Percentiles rank a stretch among this genome's conserved stretches.
Evolutionary conservation across 1,140 invertebrate genomes (phyloP).

Genomic region (Medauroidea extradentata): DNA sequence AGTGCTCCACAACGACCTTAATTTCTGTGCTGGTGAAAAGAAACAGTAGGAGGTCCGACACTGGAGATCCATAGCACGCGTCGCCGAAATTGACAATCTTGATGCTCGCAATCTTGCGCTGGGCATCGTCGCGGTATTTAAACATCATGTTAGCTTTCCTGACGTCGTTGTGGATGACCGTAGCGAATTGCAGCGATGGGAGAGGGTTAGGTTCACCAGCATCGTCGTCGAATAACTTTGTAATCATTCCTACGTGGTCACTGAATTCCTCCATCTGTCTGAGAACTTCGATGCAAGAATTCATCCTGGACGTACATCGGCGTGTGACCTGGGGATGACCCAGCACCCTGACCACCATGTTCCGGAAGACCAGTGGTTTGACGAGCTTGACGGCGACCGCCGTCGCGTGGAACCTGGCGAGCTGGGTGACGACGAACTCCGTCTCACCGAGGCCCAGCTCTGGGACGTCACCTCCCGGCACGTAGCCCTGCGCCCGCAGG

Average conservation of each 20-base stretch:
- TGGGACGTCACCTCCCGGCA: neutral
- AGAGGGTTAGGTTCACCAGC: neutral
- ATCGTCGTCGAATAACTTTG: neutral
- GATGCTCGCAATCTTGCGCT: neutral
- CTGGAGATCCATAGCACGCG: neutral
- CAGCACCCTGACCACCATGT: neutral
- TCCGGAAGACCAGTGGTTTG: neutral
- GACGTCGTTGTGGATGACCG: constrained; percentile 4
- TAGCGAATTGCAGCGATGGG: neutral
- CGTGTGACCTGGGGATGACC: too few species aligned
- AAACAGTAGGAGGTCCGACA: constrained; percentile 1
- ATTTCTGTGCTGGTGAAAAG: neutral
- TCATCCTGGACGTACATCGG: too few species aligned
- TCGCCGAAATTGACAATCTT: constrained; percentile 2
- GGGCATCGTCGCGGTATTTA: neutral
- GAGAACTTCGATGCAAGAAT: too few species aligned
- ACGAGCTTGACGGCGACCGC: neutral
- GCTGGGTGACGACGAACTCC: neutral
- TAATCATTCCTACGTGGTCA: neutral
- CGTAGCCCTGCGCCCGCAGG: neutral
- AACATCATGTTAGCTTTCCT: constrained; percentile 6
- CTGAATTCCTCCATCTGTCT: too few species aligned
- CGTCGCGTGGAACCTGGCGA: constrained; percentile 4
- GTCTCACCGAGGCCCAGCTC: neutral
- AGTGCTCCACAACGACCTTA: neutral